phyloP scores from a whole-genome alignment of 2,888 invertebrate species.

The Drosophila cognata region DNA sequence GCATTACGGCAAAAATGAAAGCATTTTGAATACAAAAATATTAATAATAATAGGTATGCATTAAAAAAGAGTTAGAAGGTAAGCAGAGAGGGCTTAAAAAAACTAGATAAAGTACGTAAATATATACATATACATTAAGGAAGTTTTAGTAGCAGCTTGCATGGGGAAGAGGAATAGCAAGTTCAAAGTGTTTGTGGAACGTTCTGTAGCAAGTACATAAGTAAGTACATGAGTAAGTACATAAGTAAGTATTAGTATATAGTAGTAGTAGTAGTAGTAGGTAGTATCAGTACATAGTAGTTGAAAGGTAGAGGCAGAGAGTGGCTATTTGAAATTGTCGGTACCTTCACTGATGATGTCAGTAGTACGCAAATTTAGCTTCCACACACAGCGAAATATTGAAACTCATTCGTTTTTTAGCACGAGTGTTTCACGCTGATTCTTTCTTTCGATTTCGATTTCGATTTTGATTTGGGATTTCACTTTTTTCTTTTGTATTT shows the following conservation, averaged over 20 bases:
- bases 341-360: slow-evolving; percentile 72
- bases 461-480: slow-evolving; percentile 31
- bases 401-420: slow-evolving; percentile 40
- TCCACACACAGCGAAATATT: slow-evolving; percentile 45
- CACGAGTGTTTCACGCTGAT: slow-evolving; percentile 41
- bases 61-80: neutral
- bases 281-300: slow-evolving; percentile 44
- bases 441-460: slow-evolving; percentile 18
- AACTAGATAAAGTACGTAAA: slow-evolving; percentile 9
- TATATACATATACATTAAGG: slow-evolving; percentile 31
- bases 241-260: slow-evolving; percentile 22
- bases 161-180: slow-evolving; percentile 23
- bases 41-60: slow-evolving; percentile 15
- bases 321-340: slow-evolving; percentile 53
- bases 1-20: slow-evolving; percentile 25
- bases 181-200: slow-evolving; percentile 41
- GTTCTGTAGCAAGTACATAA: slow-evolving; percentile 42
- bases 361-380: slow-evolving; percentile 50
- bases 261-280: slow-evolving; percentile 30
- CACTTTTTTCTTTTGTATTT: slow-evolving; percentile 36
- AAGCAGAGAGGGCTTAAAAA: slow-evolving; percentile 37
- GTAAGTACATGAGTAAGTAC: slow-evolving; percentile 32
- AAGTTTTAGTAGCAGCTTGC: slow-evolving; percentile 46
- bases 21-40: slow-evolving; percentile 4
- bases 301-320: slow-evolving; percentile 54